Conservation (phyloP, 2,797 vertebrate species). For the Macropus fuliginosus region DNA sequence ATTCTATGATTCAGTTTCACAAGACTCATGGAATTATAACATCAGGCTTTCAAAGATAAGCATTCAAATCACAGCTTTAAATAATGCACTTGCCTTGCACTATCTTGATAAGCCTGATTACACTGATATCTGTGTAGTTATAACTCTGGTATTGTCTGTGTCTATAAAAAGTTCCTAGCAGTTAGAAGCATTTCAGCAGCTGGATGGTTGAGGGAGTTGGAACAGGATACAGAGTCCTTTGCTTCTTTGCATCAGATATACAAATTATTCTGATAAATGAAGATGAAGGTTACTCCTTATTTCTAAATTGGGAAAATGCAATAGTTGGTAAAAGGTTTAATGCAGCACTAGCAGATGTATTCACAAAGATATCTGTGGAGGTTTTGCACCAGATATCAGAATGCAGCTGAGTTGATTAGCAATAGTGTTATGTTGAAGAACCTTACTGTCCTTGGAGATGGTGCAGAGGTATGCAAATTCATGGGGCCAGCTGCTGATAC, state of each 20-base stretch:
- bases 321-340: slow-evolving; percentile 1
- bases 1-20: background rate
- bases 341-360: background rate
- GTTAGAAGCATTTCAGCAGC: slow-evolving; percentile 4
- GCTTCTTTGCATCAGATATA: background rate
- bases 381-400: slow-evolving; percentile 14
- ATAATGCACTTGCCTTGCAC: background rate
- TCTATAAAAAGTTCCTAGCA: background rate
- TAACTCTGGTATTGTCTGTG: background rate
- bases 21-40: slow-evolving; percentile 30
- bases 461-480: background rate
- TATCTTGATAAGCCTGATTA: background rate
- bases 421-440: background rate
- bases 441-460: background rate
- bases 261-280: slow-evolving; percentile 7
- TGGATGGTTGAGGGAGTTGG: slow-evolving; percentile 8
- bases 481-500: slow-evolving; percentile 33
- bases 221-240: background rate
- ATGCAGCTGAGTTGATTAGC: slow-evolving; percentile 30
- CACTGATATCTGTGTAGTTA: slow-evolving; percentile 2
- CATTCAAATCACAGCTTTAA: slow-evolving; percentile 31
- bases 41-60: slow-evolving; percentile 9
- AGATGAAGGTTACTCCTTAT: slow-evolving; percentile 8
- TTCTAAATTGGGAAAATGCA: slow-evolving; percentile 14
- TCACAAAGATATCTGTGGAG: background rate